Base-by-base conservation (phyloP, 1,140 invertebrate genomes). In the Drosophila biarmipes region DNA sequence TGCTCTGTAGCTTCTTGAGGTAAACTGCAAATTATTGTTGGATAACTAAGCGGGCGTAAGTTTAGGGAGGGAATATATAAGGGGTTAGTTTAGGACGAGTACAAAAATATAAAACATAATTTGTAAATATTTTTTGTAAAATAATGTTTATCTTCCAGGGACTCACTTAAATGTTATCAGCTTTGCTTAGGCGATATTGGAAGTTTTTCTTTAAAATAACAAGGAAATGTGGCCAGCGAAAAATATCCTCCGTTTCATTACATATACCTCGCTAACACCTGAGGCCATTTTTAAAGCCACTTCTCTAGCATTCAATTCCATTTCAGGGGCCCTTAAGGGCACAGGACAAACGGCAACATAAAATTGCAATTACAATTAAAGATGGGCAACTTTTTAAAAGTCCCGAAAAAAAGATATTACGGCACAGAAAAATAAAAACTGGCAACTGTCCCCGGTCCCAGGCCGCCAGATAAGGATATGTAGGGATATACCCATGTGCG, bases 361-460 rank as follows among this genome's bases (percentile, higher is more conserved):
- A 64, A 64, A 55, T 35, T 24, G 62, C 51, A 45, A 73, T 74
- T 74, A 64, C 46, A 74, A 68, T 84, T 69, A 74, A 84, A 74
- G 62, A 59, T 59, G 54, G 24, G 24, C 29, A 45, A 40, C 24
- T 48, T 59, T 57, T 59, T 37, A 37, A 37, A 42, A 29, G 37
- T 51, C 11, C 38, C 43, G n/a, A 31, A 58, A 57, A 48, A 34
- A 42, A 42, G 40, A 57, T 17, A 42, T 14, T 38, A 31, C 27
- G 34, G 34, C 35, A 38, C 31, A 1, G 17, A 35, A 59, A 15
- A 53, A 43, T 57, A 52, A 42, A 75, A 75, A 53, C 68, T 59
- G 42, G 17, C 64, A 54, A 53, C 42, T 35, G 31, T 21, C 45
- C 12, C 37, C 45, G 17, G 38, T 63, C 8, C 52, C 72, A 42